Base-by-base conservation (phyloP, 2,113 vertebrate species). In the Australoheros scitulus region DNA sequence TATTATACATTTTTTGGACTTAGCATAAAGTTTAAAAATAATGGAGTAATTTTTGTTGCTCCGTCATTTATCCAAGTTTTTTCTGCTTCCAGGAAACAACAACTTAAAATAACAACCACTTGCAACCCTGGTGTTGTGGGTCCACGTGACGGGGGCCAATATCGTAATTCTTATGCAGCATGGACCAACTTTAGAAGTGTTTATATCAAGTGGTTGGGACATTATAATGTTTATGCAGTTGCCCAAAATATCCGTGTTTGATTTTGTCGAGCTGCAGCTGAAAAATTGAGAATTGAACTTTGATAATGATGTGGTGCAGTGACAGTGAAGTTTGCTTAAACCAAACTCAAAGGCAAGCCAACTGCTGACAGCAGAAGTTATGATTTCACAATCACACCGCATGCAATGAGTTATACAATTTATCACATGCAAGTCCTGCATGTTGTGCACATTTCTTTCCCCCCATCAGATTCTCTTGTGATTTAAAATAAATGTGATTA, bases 221-320 rank as follows among this genome's bases (percentile, higher is more conserved):
- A 63, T 80, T 52, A n/a, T n/a, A 86, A n/a, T 52, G 24, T 72
- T 72, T 72, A 72, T 32, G 13, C 36, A 61, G 72, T 59, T 2
- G 7, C n/a, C 60, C 52, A 18, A 81, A 76, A 84, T 34, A 43
- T 34, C 63, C 34, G 56, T 0, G 9, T 84, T 76, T 36, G 10
- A 60, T 61, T 61, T 41, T 64, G 34, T 61, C 52, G 43, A 87
- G n/a, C 34, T 24, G 80, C 56, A 55, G 47, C 43, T 38, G 79
- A 77, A 85, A 85, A 85, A 74, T 6, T 41, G 18, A 72, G 32
- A 41, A 80, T 43, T 79, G 32, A 59, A 50, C 41, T 57, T 80
- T 80, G 57, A n/a, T 72, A 52, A 52, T 55, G 47, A 52, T 52
- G 65, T 7, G 47, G 65, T 72, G 47, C 17, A 72, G 17, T 72